These are phyloP conservation scores for Monochamus saltuarius DNA, from an alignment of 1,140 invertebrate genomes.

Conservation along the genomic window DNA sequence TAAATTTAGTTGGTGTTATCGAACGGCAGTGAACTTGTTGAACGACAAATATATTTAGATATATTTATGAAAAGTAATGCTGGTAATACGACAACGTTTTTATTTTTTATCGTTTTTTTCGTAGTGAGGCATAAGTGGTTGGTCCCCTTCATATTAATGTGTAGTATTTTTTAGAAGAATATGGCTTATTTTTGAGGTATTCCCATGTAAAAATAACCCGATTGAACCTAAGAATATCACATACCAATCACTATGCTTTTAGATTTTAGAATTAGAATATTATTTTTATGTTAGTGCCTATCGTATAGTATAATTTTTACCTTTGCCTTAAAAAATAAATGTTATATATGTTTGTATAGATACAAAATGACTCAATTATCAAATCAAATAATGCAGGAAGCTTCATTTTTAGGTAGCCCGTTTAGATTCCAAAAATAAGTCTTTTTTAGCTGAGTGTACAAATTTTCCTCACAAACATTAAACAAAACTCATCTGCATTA, in stretches of 20 bases:
- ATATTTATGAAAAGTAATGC: constrained; percentile 1
- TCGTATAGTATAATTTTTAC: constrained; percentile 11
- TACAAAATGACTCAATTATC: neutral
- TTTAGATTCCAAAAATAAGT: neutral
- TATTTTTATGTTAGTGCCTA: constrained; percentile 18
- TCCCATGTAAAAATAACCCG: neutral
- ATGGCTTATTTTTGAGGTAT: neutral
- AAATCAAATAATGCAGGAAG: neutral
- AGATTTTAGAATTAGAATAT: constrained; percentile 1
- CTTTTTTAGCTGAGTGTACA: constrained; percentile 9
- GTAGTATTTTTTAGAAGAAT: neutral
- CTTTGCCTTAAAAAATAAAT: constrained; percentile 5
- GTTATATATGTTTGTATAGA: neutral
- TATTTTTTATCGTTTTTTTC: neutral
- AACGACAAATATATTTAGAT: neutral
- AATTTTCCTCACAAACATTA: neutral
- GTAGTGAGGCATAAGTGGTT: constrained; percentile 1
- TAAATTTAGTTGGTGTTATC: neutral
- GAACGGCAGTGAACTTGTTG: neutral
- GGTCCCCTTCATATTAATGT: neutral
- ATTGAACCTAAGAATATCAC: neutral
- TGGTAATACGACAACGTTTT: neutral
- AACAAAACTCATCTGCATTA: neutral
- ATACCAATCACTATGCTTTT: neutral
- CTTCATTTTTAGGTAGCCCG: constrained; percentile 3